A percentile compares a stretch with the other conserved stretches of the same genome.
Evolutionary conservation across 2,113 vertebrate species (phyloP).

Genomic region (Rhagologus leucostigma): DNA sequence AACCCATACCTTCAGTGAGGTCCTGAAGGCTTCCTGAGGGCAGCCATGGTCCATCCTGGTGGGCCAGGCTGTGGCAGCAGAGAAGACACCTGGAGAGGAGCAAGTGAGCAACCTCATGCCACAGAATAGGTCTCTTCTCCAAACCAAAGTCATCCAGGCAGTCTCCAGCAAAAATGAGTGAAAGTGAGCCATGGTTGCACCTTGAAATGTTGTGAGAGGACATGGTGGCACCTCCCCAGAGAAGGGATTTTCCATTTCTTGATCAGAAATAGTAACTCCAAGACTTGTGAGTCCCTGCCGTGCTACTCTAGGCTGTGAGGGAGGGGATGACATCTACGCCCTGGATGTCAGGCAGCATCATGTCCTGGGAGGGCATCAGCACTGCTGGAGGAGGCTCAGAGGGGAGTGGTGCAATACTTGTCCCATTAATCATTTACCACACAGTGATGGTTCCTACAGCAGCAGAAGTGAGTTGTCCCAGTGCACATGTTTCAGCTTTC

Average conservation of each 20-base stretch:
- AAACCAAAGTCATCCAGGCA: background rate
- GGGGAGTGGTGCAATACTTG: background rate
- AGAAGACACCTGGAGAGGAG: background rate
- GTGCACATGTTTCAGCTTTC: background rate
- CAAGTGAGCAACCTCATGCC: background rate
- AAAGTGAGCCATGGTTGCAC: background rate
- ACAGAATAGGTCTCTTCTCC: background rate
- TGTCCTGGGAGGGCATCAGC: background rate
- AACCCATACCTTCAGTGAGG: background rate
- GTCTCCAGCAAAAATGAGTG: background rate
- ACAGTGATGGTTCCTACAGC: background rate
- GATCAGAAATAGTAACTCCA: background rate
- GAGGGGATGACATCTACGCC: background rate
- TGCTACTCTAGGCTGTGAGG: background rate
- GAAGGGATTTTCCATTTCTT: background rate
- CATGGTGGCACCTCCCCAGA: background rate
- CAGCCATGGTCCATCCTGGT: background rate
- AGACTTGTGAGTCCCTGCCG: background rate
- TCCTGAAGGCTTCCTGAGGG: background rate
- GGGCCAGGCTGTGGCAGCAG: rapidly evolving
- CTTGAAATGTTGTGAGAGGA: background rate
- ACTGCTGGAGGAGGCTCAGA: background rate
- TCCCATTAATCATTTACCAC: background rate
- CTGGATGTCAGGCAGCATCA: background rate
- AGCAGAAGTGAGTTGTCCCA: background rate